phyloP scores from a whole-genome alignment of 2,797 vertebrate species.

The Siniperca obscura region DNA sequence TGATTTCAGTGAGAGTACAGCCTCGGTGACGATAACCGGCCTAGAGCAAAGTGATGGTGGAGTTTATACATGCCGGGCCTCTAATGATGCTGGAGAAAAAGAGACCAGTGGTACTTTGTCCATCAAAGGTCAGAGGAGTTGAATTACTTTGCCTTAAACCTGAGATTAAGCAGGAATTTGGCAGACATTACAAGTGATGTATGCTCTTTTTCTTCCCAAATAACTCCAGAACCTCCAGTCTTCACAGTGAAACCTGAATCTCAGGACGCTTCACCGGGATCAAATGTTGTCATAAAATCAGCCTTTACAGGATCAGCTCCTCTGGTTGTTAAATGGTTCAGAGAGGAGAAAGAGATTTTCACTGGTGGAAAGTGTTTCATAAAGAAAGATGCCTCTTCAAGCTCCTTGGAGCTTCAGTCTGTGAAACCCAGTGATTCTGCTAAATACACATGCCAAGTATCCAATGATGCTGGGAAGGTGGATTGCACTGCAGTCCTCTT shows the following conservation, averaged over 20 bases:
- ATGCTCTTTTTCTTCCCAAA: constrained; percentile 60
- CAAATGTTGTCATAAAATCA: constrained; percentile 88
- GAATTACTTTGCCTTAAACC: not conserved
- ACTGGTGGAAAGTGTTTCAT: constrained; percentile 92
- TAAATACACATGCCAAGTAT: constrained; percentile 93
- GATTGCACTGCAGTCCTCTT: constrained; percentile 90
- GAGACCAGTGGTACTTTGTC: constrained; percentile 90
- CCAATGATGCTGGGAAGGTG: constrained; percentile 92
- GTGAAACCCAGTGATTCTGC: constrained; percentile 93
- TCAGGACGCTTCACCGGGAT: constrained; percentile 88
- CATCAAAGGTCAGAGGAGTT: constrained; percentile 90
- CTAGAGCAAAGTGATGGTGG: constrained; percentile 89
- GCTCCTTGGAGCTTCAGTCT: constrained; percentile 92
- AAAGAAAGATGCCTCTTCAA: constrained; percentile 92
- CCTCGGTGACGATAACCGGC: constrained; percentile 87
- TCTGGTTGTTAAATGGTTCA: constrained; percentile 93
- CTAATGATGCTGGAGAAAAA: constrained; percentile 91
- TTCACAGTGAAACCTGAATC: constrained; percentile 88
- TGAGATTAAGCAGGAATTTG: constrained; percentile 2
- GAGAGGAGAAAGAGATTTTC: constrained; percentile 90
- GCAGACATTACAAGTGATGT: not conserved
- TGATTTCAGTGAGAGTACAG: constrained; percentile 89
- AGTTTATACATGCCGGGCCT: constrained; percentile 90
- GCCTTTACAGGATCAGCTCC: constrained; percentile 92
- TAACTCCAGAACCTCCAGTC: constrained; percentile 89